Evolutionary conservation across 2,888 invertebrate genomes (phyloP), one percentile per base, ranked within the genome.

Genomic region (Norana najaformis): DNA sequence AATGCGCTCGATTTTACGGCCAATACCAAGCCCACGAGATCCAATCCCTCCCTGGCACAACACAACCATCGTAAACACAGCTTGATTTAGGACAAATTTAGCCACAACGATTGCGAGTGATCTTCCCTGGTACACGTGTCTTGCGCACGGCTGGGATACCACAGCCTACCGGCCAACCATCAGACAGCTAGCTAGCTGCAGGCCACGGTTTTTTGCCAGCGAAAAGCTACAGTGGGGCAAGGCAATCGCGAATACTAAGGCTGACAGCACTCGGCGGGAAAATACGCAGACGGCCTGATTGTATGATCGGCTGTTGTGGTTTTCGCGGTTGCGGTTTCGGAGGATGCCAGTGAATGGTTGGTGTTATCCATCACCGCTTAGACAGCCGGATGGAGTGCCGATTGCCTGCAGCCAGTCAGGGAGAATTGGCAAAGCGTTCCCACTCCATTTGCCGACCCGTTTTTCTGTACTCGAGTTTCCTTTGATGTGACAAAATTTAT

Each of bases 401-500:
- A 69, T n/a, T 69, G 69, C 69, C 69, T 69, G 69, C 8, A 69
- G 69, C 69, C n/a, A 6, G 69, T n/a, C 30, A n/a, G 69, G n/a
- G 69, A 69, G 69, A 30, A 69, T 69, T 69, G 69, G 30, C 69
- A 69, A 69, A 69, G 69, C 69, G 13, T 69, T 69, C 69, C 30
- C 30, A 69, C 69, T 69, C 69, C 69, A 69, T 69, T 69, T 69
- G n/a, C 69, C 30, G 69, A 69, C 69, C 69, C 14, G 30, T 69
- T 69, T 69, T 30, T 69, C 69, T 69, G 69, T n/a, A 69, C 69
- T 69, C 69, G 11, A n/a, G n/a, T 69, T n/a, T 8, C 30, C 69
- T 69, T n/a, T 69, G 69, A 69, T 69, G 69, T 69, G 69, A 69
- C 69, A 69, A 69, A 69, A n/a, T n/a, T n/a, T 69, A 69, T n/a